Conservation (phyloP, 53 echinoderm and acorn worm species). For the Paracentrotus lividus region DNA sequence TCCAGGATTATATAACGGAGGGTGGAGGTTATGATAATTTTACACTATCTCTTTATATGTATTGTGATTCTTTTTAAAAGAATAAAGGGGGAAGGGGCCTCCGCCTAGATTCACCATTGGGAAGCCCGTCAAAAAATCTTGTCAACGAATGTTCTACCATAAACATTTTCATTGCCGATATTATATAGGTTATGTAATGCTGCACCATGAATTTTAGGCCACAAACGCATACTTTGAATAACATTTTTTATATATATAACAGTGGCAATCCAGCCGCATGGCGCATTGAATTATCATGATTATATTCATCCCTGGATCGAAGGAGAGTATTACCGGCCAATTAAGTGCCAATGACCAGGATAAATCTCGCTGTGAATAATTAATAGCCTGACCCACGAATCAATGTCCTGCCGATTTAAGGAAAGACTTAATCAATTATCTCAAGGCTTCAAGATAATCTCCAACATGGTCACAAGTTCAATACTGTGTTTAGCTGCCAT, state of each 20-base stretch:
- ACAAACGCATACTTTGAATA: not conserved
- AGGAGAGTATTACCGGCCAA: conserved; percentile 31
- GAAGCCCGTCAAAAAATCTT: too few relatives aligned
- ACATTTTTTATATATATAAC: not conserved
- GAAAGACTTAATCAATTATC: conserved; percentile 21
- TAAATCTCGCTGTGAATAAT: not conserved
- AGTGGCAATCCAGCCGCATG: not conserved
- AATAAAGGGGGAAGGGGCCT: too few relatives aligned
- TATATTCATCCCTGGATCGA: not conserved
- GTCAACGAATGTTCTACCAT: too few relatives aligned
- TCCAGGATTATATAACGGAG: too few relatives aligned
- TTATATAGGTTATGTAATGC: too few relatives aligned
- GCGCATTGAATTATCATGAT: not conserved
- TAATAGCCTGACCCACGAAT: not conserved
- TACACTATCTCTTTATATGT: too few relatives aligned
- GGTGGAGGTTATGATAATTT: too few relatives aligned
- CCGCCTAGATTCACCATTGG: too few relatives aligned
- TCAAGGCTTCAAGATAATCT: not conserved
- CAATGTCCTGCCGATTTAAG: conserved; percentile 35
- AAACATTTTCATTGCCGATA: too few relatives aligned
- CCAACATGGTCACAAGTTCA: not conserved
- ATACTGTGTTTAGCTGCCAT: not conserved
- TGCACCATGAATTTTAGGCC: not conserved
- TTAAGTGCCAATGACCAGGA: not conserved
- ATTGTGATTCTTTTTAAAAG: too few relatives aligned